Evolutionary conservation across 2,113 vertebrate species (phyloP).

Genomic region (Cichladusa arquata): DNA sequence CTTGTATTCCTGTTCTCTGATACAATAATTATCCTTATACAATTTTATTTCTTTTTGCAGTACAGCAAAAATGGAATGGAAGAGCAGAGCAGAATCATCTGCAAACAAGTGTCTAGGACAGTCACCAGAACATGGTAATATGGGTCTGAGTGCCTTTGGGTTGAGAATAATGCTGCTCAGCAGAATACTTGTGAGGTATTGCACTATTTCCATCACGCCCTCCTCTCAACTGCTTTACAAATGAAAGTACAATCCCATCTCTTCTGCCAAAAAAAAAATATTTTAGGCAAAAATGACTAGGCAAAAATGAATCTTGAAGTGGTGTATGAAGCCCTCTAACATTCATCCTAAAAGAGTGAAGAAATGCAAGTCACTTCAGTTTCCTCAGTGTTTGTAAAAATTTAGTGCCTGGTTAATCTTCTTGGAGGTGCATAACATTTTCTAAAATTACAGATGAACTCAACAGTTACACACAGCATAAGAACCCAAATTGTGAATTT

Average conservation of each 20-base stretch:
- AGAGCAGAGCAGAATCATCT: fast-evolving
- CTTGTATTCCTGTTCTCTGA: not conserved
- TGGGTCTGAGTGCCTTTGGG: not conserved
- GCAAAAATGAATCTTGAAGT: not conserved
- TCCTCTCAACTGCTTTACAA: not conserved
- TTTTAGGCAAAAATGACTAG: not conserved
- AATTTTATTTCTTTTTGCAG: not conserved
- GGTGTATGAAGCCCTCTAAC: fast-evolving
- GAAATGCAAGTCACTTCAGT: not conserved
- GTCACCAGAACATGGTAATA: not conserved
- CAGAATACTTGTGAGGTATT: not conserved
- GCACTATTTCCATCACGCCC: not conserved
- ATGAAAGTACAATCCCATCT: not conserved
- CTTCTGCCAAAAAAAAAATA: not conserved
- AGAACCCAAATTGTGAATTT: not conserved
- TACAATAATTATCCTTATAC: not conserved
- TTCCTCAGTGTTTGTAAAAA: not conserved
- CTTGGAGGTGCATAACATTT: not conserved
- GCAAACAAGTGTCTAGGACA: not conserved
- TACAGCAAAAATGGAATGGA: not conserved
- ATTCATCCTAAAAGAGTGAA: not conserved
- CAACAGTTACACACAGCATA: not conserved
- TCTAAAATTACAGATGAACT: not conserved
- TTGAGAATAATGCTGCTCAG: not conserved
- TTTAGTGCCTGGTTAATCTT: not conserved